Conservation (phyloP, 2,113 vertebrate genomes). For the Anolis sagrei region DNA sequence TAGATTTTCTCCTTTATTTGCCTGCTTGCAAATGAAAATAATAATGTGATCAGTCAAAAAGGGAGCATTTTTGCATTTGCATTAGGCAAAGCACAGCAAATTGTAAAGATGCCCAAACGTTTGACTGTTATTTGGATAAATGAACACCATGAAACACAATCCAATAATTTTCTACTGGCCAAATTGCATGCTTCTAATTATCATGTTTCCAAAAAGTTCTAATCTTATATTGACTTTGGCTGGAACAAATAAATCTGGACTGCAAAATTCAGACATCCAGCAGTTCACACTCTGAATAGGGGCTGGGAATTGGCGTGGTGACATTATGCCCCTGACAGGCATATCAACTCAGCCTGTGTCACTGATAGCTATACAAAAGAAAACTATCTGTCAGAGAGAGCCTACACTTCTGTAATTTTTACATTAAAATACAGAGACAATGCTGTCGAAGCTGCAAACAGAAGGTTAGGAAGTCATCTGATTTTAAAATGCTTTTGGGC, state of each 20-base stretch:
- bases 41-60: neutral
- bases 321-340: slow-evolving; percentile 36
- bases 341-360: slow-evolving; percentile 32
- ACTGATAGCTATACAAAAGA: slow-evolving; percentile 19
- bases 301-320: neutral
- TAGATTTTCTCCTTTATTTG: neutral
- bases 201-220: neutral
- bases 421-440: slow-evolving; percentile 50
- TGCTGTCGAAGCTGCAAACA: slow-evolving; percentile 36
- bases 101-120: neutral
- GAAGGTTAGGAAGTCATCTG: slow-evolving; percentile 45
- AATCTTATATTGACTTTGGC: neutral
- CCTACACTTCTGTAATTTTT: slow-evolving; percentile 21
- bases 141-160: neutral
- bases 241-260: neutral
- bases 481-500: slow-evolving; percentile 42
- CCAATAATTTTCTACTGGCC: neutral
- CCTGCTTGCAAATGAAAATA: neutral
- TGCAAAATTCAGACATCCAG: neutral
- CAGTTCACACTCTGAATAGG: neutral
- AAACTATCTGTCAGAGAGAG: slow-evolving; percentile 42
- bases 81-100: neutral
- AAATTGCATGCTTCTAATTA: neutral
- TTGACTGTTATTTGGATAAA: slow-evolving; percentile 1
- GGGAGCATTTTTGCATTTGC: neutral